These are phyloP conservation scores for Diabrotica balteata DNA, from an alignment of 2,888 invertebrate genomes.

Conservation along the genomic window DNA sequence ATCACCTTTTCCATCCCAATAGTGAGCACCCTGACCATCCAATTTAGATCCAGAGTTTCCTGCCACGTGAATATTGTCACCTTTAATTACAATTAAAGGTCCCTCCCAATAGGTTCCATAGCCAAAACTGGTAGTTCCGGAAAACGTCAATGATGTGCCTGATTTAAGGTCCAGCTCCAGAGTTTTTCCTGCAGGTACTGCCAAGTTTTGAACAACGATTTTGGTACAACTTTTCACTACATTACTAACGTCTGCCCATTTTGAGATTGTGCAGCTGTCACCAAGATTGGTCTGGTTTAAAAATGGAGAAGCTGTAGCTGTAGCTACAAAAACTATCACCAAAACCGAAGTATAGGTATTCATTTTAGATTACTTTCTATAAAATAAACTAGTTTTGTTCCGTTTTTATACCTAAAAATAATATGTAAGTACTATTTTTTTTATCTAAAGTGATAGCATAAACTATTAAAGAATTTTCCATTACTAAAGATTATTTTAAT, in stretches of 20 bases:
- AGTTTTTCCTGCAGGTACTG: constrained; percentile 24
- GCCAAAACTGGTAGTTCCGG: constrained; percentile 21
- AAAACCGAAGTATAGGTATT: not conserved
- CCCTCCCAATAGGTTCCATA: constrained; percentile 19
- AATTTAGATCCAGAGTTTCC: constrained; percentile 28
- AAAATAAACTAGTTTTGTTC: too few species aligned
- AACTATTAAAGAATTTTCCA: too few species aligned
- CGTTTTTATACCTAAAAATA: too few species aligned
- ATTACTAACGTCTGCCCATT: constrained; percentile 17
- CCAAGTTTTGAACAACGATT: constrained; percentile 12
- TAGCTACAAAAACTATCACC: not conserved
- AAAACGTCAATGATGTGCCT: constrained; percentile 20
- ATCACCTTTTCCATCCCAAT: constrained; percentile 42
- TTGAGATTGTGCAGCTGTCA: constrained; percentile 16
- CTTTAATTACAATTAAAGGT: constrained; percentile 19
- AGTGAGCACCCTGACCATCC: constrained; percentile 40
- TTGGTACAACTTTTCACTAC: constrained; percentile 19
- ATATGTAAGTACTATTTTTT: too few species aligned
- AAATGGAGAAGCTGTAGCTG: not conserved
- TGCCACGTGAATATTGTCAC: constrained; percentile 9
- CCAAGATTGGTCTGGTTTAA: constrained; percentile 10
- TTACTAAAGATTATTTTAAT: too few species aligned
- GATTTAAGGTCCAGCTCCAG: constrained; percentile 17
- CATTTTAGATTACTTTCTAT: too few species aligned
- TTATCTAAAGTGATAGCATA: too few species aligned